Evolutionary conservation across 2,797 vertebrate species (phyloP).

Genomic region (Hydrophis major): DNA sequence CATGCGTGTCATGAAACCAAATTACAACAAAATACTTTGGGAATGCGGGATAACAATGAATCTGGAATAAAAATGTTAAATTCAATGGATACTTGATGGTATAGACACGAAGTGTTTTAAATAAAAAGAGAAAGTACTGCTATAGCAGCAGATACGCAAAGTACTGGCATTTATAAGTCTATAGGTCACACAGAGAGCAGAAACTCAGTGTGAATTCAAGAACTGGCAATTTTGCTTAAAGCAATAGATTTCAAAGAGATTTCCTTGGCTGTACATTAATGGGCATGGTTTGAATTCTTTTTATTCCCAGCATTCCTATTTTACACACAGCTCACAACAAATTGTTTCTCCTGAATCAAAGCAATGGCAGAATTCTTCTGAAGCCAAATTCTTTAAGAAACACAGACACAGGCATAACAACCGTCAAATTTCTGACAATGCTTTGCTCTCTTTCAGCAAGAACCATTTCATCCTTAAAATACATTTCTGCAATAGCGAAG

Average conservation of each 20-base stretch:
- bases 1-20: neutral
- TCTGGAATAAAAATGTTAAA: too few relatives aligned
- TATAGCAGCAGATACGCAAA: neutral
- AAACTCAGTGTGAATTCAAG: neutral
- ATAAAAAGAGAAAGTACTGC: neutral
- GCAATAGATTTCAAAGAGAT: neutral
- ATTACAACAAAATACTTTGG: neutral
- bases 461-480: neutral
- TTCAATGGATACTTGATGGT: neutral
- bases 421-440: neutral
- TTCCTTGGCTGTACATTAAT: slow-evolving; percentile 7
- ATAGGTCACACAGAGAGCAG: neutral
- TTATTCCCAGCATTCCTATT: neutral
- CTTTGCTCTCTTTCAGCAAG: neutral
- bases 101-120: neutral
- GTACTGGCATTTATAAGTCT: neutral
- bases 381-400: accelerated
- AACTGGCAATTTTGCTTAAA: neutral
- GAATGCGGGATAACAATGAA: neutral
- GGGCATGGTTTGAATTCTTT: neutral
- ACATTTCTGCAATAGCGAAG: neutral
- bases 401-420: neutral
- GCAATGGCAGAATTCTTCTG: neutral
- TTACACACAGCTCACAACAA: neutral
- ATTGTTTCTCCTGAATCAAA: slow-evolving; percentile 31